Percentiles rank a stretch among this genome's conserved stretches.
Evolutionary conservation across 1,140 invertebrate genomes (phyloP).

Genomic region (Drosophila kurseongensis): DNA sequence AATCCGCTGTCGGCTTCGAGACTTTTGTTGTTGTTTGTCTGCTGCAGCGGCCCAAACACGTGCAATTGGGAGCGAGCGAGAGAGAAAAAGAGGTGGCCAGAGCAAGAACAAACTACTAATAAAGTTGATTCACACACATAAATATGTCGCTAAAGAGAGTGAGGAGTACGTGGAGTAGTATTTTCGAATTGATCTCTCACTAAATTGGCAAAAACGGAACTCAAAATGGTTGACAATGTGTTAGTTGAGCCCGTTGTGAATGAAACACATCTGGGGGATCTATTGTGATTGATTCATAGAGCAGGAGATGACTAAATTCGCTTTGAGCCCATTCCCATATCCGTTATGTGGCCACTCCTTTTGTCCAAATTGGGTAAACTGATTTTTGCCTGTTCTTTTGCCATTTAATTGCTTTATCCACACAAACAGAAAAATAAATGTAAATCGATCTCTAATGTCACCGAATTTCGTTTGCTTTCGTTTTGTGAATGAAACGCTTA

Average conservation of each 20-base stretch:
- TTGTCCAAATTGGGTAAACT: slow-evolving; percentile 27
- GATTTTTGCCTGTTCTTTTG: slow-evolving; percentile 25
- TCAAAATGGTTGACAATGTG: slow-evolving; percentile 33
- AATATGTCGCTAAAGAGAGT: background rate
- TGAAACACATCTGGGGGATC: slow-evolving; percentile 23
- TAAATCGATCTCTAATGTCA: background rate
- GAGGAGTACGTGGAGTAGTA: background rate
- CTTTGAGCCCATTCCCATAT: slow-evolving; percentile 21
- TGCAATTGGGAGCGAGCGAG: slow-evolving; percentile 34
- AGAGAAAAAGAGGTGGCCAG: background rate
- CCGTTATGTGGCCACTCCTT: slow-evolving; percentile 43
- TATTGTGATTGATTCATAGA: slow-evolving; percentile 45
- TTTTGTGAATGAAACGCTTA: slow-evolving; percentile 44
- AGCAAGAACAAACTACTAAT: slow-evolving; percentile 19
- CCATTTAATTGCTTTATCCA: slow-evolving; percentile 10
- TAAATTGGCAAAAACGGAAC: slow-evolving; percentile 26
- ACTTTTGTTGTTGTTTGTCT: slow-evolving; percentile 29
- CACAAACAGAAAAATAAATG: background rate
- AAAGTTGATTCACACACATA: background rate
- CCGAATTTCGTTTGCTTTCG: slow-evolving; percentile 13
- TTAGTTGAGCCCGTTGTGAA: slow-evolving; percentile 22
- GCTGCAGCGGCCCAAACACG: slow-evolving; percentile 59
- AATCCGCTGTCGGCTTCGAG: slow-evolving; percentile 25
- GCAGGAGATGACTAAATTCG: slow-evolving; percentile 40
- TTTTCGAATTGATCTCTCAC: slow-evolving; percentile 32